Evolutionary conservation across 1,140 invertebrate genomes (phyloP).

Genomic region (Papilio polytes): DNA sequence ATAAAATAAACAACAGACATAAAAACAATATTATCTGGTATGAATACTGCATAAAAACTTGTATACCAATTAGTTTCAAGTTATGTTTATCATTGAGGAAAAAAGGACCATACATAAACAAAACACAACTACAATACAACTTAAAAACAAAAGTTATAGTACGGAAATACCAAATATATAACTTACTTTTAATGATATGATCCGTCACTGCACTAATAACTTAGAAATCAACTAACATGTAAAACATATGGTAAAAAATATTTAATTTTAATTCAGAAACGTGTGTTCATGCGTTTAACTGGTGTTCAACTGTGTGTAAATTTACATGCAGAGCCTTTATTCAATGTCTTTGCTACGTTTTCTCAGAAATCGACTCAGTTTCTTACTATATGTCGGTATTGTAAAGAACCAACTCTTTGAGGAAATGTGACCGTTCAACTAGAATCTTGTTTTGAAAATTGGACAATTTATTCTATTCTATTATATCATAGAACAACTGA

Average conservation of each 20-base stretch:
- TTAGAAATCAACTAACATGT: not conserved
- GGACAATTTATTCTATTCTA: too few species aligned
- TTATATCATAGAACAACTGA: too few species aligned
- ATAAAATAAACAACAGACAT: not conserved
- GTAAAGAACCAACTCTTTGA: not conserved
- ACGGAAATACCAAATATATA: not conserved
- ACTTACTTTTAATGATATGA: not conserved
- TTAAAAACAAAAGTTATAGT: not conserved
- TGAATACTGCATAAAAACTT: not conserved
- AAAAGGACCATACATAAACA: not conserved
- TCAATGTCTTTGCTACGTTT: not conserved
- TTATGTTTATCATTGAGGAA: not conserved
- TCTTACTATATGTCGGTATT: not conserved
- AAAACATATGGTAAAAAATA: not conserved
- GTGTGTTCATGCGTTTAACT: not conserved
- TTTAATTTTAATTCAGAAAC: not conserved
- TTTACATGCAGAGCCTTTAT: not conserved
- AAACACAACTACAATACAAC: not conserved
- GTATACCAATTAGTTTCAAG: slow-evolving; percentile 10
- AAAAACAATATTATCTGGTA: not conserved
- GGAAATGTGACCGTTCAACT: not conserved
- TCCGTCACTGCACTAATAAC: not conserved
- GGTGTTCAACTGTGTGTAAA: not conserved
- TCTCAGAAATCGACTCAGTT: not conserved
- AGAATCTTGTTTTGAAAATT: not conserved